phyloP scores from a whole-genome alignment of 1,140 invertebrate genomes.

The Drosophila equinoxialis region DNA sequence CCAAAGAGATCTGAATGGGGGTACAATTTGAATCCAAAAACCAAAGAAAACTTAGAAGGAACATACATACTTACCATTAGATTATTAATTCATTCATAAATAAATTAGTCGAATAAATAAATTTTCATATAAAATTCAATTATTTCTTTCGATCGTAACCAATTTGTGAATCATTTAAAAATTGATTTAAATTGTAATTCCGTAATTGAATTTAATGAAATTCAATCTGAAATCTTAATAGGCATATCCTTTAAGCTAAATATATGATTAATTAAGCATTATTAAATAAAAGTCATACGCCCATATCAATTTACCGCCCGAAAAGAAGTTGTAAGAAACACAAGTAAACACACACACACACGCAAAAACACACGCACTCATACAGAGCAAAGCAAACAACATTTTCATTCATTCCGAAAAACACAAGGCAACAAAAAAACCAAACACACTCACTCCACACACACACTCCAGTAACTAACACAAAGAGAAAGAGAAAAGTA shows the following conservation, averaged over 20 bases:
- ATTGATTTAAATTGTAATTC: background rate
- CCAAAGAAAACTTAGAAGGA: background rate
- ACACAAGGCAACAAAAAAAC: constrained; percentile 25
- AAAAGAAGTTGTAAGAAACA: constrained; percentile 48
- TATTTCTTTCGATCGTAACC: background rate
- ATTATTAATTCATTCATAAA: too few species aligned
- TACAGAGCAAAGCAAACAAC: constrained; percentile 23
- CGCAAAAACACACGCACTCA: background rate
- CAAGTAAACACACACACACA: constrained; percentile 7
- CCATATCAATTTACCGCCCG: constrained; percentile 65
- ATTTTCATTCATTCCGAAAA: constrained; percentile 72
- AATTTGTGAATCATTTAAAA: background rate
- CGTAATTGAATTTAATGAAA: constrained; percentile 4
- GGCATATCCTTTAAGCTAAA: constrained; percentile 5
- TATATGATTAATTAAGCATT: constrained; percentile 47
- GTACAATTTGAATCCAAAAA: background rate
- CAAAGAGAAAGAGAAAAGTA: constrained; percentile 38
- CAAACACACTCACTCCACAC: background rate
- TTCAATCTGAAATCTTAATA: background rate
- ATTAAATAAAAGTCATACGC: constrained; percentile 53
- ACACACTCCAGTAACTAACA: constrained; percentile 26
- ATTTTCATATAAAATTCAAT: too few species aligned
- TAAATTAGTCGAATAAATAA: too few species aligned
- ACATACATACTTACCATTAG: too few species aligned
- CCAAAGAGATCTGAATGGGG: background rate